Base-by-base conservation (phyloP, 2,797 vertebrate genomes). In the Anas acuta region DNA sequence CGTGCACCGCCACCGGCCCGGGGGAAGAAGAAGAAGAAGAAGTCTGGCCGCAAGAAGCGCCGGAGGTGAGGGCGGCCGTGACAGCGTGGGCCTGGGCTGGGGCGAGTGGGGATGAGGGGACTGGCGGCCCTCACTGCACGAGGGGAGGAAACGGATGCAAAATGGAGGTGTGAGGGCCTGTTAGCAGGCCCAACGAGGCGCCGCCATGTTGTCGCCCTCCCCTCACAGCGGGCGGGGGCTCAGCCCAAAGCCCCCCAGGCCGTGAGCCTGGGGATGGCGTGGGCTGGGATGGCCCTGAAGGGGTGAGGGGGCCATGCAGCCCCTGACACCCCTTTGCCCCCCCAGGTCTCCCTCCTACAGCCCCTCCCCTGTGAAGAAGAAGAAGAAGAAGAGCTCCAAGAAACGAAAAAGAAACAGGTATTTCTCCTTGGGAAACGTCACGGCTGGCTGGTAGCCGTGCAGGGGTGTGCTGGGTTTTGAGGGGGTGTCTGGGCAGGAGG, bases 321-420 rank as follows among this genome's bases (percentile, higher is more conserved):
- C 33, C 28, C 45, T 93, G 73, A 96, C 2, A 2, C 9, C 19
- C 10, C 23, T 78, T 45, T 23, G n/a, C 19, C 30, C 73, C 70
- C 58, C 12, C 93, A 99, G 99, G 98, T 99, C 98, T 97, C 98
- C 98, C 2, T 99, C 99, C 62, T 98, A 98, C 72, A 99, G 99
- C 96, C 98, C 98, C 78, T 99, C 98, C 0, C 99, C 99, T 10
- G 97, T 98, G 81, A 98, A 98, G 97, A 99, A 99, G 96, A 99
- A 99, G 97, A 99, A 99, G 90, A 99, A 99, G 98, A 99, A 99
- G 97, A 99, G 98, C 97, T 99, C 99, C 41, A 99, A 99, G 98
- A 99, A 98, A 91, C 98, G 98, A 97, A 99, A 99, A 96, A 98
- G 98, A 90, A 98, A 98, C 96, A 99, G 99, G 99, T 99, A 98